phyloP scores from a whole-genome alignment of 2,797 vertebrate genomes.

The Sylvilagus floridanus region DNA sequence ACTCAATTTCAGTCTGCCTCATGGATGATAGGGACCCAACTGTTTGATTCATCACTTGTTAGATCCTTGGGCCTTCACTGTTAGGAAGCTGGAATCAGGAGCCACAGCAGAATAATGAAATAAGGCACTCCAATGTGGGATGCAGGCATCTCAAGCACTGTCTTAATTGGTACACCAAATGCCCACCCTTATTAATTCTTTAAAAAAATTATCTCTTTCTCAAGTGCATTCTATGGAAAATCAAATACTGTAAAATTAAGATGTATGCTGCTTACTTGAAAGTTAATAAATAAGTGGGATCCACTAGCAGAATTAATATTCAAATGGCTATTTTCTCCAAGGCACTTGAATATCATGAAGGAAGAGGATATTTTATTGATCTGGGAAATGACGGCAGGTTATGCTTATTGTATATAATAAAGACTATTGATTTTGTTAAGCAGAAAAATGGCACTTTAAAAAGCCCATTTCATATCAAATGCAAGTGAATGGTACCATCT shows the following conservation, averaged over 20 bases:
- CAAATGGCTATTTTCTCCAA: conserved; percentile 69
- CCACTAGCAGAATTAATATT: conserved; percentile 72
- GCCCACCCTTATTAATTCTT: neutral
- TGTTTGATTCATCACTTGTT: too few relatives aligned
- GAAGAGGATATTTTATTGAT: conserved; percentile 81
- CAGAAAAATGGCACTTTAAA: conserved; percentile 78
- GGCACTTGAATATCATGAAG: conserved; percentile 68
- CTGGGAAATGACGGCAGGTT: conserved; percentile 73
- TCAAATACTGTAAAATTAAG: neutral
- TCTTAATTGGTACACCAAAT: too few relatives aligned
- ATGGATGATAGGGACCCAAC: too few relatives aligned
- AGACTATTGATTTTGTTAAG: conserved; percentile 81
- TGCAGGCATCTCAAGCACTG: too few relatives aligned
- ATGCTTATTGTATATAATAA: conserved; percentile 82
- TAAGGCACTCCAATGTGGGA: too few relatives aligned
- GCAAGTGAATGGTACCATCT: conserved; percentile 61
- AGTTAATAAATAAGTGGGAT: conserved; percentile 54
- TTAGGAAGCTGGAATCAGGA: too few relatives aligned
- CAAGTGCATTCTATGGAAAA: neutral
- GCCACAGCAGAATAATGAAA: too few relatives aligned
- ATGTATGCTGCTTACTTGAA: conserved; percentile 23
- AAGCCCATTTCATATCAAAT: conserved; percentile 69
- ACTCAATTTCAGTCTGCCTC: too few relatives aligned
- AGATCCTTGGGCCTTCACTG: too few relatives aligned
- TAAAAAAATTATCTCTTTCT: neutral